Evolutionary conservation across 1,140 invertebrate genomes (phyloP).

Genomic region (Pseudomyrmex gracilis): DNA sequence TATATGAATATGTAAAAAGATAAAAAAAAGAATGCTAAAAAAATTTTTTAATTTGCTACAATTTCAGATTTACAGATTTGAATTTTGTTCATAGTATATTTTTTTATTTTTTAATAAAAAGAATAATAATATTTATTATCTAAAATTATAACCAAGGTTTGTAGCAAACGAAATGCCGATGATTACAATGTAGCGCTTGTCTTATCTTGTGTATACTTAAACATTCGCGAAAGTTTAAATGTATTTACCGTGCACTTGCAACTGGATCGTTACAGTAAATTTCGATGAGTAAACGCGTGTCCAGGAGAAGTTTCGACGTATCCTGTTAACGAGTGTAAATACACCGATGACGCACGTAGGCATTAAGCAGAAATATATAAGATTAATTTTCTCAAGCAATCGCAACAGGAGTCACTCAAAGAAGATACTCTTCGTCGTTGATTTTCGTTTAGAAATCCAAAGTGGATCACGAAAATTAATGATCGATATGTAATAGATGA

Average conservation of each 20-base stretch:
- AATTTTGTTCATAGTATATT: no score
- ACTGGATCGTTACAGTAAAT: conserved; percentile 3
- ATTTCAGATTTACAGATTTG: no score
- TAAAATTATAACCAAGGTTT: background rate
- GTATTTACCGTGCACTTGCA: conserved; percentile 33
- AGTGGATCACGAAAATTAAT: conserved; percentile 61
- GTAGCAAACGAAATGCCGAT: conserved; percentile 23
- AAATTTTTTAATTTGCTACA: background rate
- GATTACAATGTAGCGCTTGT: background rate
- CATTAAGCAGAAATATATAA: background rate
- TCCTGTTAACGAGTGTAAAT: conserved; percentile 29
- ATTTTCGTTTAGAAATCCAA: conserved; percentile 50
- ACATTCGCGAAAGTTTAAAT: conserved; percentile 56
- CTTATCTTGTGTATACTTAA: conserved; percentile 14
- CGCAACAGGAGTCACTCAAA: conserved; percentile 9
- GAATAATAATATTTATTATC: background rate
- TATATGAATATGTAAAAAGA: no score
- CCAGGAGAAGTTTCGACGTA: background rate
- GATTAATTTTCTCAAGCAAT: conserved; percentile 38
- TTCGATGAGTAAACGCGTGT: conserved; percentile 43
- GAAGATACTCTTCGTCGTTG: conserved; percentile 41
- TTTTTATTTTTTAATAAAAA: no score
- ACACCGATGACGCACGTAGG: background rate
- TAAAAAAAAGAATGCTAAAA: no score
- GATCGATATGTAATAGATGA: conserved; percentile 1